Base-by-base conservation (phyloP, 2,888 invertebrate species). In the Panopea generosa region DNA sequence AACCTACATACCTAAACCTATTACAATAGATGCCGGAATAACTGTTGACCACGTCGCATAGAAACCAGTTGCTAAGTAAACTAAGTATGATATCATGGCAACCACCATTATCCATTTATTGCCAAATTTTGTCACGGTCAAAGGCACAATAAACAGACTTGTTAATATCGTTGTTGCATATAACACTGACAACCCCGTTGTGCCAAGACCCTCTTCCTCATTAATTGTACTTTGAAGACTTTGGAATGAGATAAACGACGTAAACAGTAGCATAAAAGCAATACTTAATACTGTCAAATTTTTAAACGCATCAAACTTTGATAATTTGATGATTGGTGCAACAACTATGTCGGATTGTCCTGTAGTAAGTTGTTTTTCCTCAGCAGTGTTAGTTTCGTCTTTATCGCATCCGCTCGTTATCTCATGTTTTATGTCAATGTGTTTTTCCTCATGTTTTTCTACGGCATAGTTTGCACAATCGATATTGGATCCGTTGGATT, bases 221-320 rank as follows among this genome's bases (percentile, higher is more conserved):
- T 91, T 87, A 29, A 90, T 71, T 56, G 88, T 87, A 67, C 89
- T 90, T 77, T 90, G 90, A 7, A 90, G 78, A 59, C 88, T 90
- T 75, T 91, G 90, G 18, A 90, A 83, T 16, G 89, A 87, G 4
- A 87, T 74, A 67, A 90, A 90, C 22, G 89, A 86, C 0, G 90
- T 90, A 61, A 87, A 89, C 1, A 88, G 82, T 14, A 86, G 82
- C 61, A 86, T 86, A 81, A 90, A 90, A 18, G 88, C n/a, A n/a
- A n/a, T n/a, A n/a, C n/a, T n/a, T n/a, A n/a, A n/a, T n/a, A n/a
- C n/a, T n/a, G n/a, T n/a, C n/a, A n/a, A n/a, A n/a, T n/a, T n/a
- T n/a, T n/a, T n/a, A n/a, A n/a, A n/a, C n/a, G n/a, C n/a, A n/a
- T n/a, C n/a, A n/a, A n/a, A n/a, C n/a, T n/a, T n/a, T n/a, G n/a